Base-by-base conservation (phyloP, 2,113 vertebrate genomes). In the Cyphomyrus plagiostoma region DNA sequence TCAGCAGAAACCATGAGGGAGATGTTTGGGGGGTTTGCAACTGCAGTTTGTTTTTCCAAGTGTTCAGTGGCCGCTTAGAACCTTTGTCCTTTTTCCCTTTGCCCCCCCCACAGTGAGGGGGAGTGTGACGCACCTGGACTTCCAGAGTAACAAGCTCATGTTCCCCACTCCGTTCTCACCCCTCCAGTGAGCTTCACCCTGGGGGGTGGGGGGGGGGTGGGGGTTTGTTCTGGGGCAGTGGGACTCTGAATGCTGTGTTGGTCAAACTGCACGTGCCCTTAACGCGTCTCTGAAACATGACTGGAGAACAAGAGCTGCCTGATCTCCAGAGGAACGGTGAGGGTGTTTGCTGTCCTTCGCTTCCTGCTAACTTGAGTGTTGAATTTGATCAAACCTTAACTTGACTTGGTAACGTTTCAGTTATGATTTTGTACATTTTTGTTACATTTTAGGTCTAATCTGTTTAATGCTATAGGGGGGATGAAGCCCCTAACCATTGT, bases 111-210 rank as follows among this genome's bases (percentile, higher is more conserved):
- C 11, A 3, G 95, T 94, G 88, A 98, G 90, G 95, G 96, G 0
- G 94, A 96, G 92, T 97, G 97, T 1, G 96, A 96, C 15, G 86
- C 97, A 97, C 90, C 94, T 99, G 89, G 94, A 95, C 3, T 95
- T 96, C 15, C 98, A 99, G 92, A 91, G 92, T 91, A 99, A 96
- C 30, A 90, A 94, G 89, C 96, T 99, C 74, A 93, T 99, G 93
- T 92, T 97, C 66, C 97, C 98, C 3, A 89, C 95, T 19, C 66
- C 92, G 0, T 98, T 96, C 93, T 99, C 98, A 0, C 97, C 97
- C 0, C 88, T 98, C 77, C 98, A 98, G 91, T 98, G 87, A 94
- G 42, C 88, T 45, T 19, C 30, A 30, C 70, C 82, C 7, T 45
- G 42, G 42, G 42, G 42, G 42, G 42, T n/a, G n/a, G n/a, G 2